phyloP scores from a whole-genome alignment of 64 coral and sea anemone species.

The Stylophora pistillata region DNA sequence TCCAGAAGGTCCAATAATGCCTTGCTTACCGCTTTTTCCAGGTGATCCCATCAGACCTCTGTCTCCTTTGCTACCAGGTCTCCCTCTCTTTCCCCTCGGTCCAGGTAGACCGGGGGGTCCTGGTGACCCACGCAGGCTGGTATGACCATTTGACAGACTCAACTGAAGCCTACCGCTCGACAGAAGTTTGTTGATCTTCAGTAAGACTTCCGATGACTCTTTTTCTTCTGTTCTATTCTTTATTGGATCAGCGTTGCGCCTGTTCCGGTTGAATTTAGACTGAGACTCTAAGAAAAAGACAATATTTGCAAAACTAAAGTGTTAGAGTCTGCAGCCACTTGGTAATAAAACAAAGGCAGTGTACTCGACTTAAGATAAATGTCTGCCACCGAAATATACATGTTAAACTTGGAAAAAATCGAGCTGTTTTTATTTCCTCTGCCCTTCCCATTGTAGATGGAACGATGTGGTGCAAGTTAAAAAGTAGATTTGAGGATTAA shows the following conservation, averaged over 20 bases:
- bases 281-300: background rate
- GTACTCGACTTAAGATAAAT: too few relatives aligned
- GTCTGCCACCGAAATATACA: too few relatives aligned
- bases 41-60: slow-evolving; percentile 9
- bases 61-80: slow-evolving; percentile 4
- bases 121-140: background rate
- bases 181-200: background rate
- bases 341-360: too few relatives aligned
- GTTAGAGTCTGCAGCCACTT: background rate
- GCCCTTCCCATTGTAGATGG: too few relatives aligned
- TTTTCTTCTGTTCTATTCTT: background rate
- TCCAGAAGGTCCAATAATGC: slow-evolving; percentile 9
- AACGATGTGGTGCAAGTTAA: too few relatives aligned
- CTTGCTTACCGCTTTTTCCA: slow-evolving; percentile 36
- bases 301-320: background rate
- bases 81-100: slow-evolving; percentile 30
- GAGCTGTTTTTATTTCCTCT: too few relatives aligned
- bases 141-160: background rate
- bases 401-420: too few relatives aligned
- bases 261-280: too few relatives aligned
- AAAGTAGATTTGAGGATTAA: too few relatives aligned
- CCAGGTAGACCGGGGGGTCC: slow-evolving; percentile 42
- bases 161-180: background rate
- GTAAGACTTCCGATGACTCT: background rate
- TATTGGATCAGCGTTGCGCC: background rate